Evolutionary conservation across 2,797 vertebrate genomes (phyloP), one percentile per base, ranked within the genome.

Genomic region (Thunnus albacares): DNA sequence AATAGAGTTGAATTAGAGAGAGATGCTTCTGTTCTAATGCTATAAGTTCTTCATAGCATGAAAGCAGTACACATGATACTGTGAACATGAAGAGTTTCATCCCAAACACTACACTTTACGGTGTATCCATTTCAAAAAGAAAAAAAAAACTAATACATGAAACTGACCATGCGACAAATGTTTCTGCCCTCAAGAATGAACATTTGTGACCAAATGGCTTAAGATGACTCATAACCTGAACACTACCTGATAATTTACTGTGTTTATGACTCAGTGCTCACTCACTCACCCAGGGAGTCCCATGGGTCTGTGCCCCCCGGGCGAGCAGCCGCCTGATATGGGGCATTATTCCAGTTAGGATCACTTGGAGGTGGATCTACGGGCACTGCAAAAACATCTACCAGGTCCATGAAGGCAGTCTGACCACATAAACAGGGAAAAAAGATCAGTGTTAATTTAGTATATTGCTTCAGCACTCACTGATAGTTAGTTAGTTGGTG

Each of bases 351-450:
- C 97, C 97, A 98, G 0, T 86, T 93, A 65, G 92, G 94, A 28
- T 94, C 93, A 86, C 93, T 92, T 0, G 89, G 85, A 52, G 95
- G 95, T 61, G 85, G 89, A 77, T 96, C 95, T 65, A 94, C 60
- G 24, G 93, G 90, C 2, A 96, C 94, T 63, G 95, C 93, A 3
- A 99, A 99, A 92, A 99, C 94, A 90, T 99, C 98, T 53, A 96
- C 96, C 86, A 99, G 95, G 90, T 99, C 98, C 95, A 97, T 93
- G 89, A 98, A 96, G 86, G 97, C 96, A 20, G 97, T 97, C 97
- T 99, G 95, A 84, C 38, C 73, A 82, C 51, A 85, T 35, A 55
- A 77, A 79, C 35, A 56, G 52, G n/a, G 78, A 63, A 43, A 15
- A 58, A 47, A 38, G 5, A 35, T 7, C 5, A 17, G 14, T 58